Base-by-base conservation (phyloP, 2,113 vertebrate genomes). In the Phyllostomus discolor region DNA sequence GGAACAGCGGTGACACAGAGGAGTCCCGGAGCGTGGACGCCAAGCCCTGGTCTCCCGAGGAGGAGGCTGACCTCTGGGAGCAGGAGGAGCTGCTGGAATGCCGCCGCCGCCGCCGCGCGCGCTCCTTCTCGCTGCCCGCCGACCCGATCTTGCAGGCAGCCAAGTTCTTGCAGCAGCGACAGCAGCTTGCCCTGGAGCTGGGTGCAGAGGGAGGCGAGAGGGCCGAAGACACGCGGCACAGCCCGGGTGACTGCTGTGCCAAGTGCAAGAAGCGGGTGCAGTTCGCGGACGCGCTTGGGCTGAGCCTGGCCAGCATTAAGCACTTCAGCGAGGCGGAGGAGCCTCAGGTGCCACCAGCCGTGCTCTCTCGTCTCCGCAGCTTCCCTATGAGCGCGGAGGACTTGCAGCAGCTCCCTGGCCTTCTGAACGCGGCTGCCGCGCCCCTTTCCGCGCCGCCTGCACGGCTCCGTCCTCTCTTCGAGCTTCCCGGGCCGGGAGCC, bases 241-340 rank as follows among this genome's bases (percentile, higher is more conserved):
- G 86, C 35, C 76, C 93, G 19, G 50, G 90, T 4, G 94, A 17
- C 86, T 98, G 98, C 26, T 98, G 98, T 91, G 79, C 97, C 92
- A 97, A 98, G 96, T 98, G 98, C 90, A 98, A 99, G 94, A 99
- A 99, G 98, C 98, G 98, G 35, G 99, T 99, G 33, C 99, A 99
- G 98, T 99, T 99, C 96, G 99, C 99, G 0, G 99, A 99, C 98
- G 97, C 99, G 0, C 46, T 99, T 97, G 99, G 99, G 4, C 98
- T 99, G 92, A 98, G 95, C 93, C 98, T 99, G 95, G 99, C 99
- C 94, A 99, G 99, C 94, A 98, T 99, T 57, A 99, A 98, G 96
- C 99, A 99, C 98, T 99, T 99, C 98, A 99, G 98, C 98, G 92
- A 98, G 14, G 96, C 98, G 9, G 99, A 99, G 41, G 99, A 99